Conservation (phyloP, 2,113 vertebrate genomes). For the Lates calcarifer region DNA sequence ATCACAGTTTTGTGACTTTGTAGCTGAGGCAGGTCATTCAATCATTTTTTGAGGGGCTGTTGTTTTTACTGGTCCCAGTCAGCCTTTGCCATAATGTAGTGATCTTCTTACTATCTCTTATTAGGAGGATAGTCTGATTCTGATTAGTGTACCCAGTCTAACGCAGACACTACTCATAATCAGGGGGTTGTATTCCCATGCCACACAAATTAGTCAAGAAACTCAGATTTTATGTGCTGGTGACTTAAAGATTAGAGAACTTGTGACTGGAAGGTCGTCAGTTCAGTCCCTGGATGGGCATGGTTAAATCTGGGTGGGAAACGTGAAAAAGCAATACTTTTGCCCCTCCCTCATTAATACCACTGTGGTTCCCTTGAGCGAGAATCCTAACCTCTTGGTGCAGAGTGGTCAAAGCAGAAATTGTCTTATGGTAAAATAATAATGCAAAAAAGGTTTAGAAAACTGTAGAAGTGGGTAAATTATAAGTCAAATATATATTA, state of each 20-base stretch:
- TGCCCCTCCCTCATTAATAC: too few species aligned
- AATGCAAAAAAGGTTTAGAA: too few species aligned
- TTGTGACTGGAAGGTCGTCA: background rate
- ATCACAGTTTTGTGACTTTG: background rate
- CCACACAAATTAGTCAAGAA: too few species aligned
- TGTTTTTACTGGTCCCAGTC: background rate
- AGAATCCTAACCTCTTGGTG: too few species aligned
- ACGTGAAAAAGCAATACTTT: too few species aligned
- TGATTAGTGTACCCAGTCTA: background rate
- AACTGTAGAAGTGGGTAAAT: too few species aligned
- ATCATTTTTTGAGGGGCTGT: background rate
- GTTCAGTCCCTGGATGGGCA: background rate
- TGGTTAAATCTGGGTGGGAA: constrained; percentile 1
- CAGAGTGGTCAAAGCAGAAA: too few species aligned
- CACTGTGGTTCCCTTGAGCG: background rate
- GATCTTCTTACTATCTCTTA: background rate
- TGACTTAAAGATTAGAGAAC: background rate
- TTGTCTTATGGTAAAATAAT: too few species aligned
- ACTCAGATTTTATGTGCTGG: too few species aligned
- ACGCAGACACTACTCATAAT: background rate
- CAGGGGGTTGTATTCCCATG: background rate
- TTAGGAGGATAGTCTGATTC: background rate
- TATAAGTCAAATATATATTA: too few species aligned
- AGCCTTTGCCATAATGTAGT: background rate
- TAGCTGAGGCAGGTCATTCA: background rate